A percentile compares a stretch with the other conserved stretches of the same genome.
Conservation (phyloP, 1,140 invertebrate genomes). For the Scaptomyza pallida region DNA sequence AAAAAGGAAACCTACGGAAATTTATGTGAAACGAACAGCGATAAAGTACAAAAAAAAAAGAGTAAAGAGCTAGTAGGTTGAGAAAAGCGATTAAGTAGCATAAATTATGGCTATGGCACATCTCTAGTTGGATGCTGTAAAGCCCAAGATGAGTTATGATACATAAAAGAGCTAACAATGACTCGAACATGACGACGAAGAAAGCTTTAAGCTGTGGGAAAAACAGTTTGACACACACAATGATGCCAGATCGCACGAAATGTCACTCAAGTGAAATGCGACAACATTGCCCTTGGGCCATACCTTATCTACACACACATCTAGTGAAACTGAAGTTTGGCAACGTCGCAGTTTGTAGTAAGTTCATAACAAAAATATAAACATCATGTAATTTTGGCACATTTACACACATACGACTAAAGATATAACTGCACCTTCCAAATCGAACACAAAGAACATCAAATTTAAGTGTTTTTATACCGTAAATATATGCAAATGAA, state of each 20-base stretch:
- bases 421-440: constrained; percentile 24
- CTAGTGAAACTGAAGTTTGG: constrained; percentile 30
- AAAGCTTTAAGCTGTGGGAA: constrained; percentile 20
- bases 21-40: constrained; percentile 49
- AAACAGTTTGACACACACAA: no score
- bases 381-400: background rate
- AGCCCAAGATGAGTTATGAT: constrained; percentile 60
- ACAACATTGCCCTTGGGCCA: constrained; percentile 19
- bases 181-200: constrained; percentile 14
- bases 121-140: constrained; percentile 47
- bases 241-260: background rate
- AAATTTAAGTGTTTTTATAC: constrained; percentile 29
- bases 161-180: constrained; percentile 38
- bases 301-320: no score
- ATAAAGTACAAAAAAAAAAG: constrained; percentile 42
- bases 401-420: background rate
- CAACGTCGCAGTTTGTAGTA: constrained; percentile 8
- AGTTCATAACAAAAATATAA: no score
- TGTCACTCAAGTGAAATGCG: constrained; percentile 15
- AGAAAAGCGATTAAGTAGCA: constrained; percentile 69
- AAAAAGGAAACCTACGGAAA: constrained; percentile 31
- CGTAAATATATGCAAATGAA: constrained; percentile 24
- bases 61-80: constrained; percentile 18
- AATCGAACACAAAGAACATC: constrained; percentile 30
- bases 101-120: constrained; percentile 64